These are phyloP conservation scores for Acronicta aceris DNA, from an alignment of 2,888 invertebrate genomes.

Conservation along the genomic window DNA sequence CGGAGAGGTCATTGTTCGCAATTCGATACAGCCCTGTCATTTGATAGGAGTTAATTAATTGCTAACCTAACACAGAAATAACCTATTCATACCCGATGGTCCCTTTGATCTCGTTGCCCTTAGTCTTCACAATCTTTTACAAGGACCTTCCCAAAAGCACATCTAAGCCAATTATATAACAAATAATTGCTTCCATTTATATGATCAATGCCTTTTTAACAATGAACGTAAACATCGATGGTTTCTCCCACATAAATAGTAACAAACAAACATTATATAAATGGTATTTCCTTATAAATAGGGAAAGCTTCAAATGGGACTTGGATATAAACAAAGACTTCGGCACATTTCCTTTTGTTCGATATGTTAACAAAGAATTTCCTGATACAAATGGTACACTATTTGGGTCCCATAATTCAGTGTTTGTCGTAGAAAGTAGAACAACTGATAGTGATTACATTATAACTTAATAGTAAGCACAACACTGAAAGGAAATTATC, in stretches of 20 bases:
- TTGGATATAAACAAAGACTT: constrained; percentile 25
- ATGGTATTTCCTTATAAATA: constrained; percentile 25
- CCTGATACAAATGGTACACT: constrained; percentile 39
- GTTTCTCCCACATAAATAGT: neutral
- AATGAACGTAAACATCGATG: constrained; percentile 10
- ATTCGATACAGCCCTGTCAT: constrained; percentile 18
- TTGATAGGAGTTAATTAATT: constrained; percentile 27
- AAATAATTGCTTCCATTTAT: constrained; percentile 8
- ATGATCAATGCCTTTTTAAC: constrained; percentile 15
- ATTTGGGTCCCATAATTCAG: constrained; percentile 45
- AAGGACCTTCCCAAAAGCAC: no score
- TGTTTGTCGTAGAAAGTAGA: constrained; percentile 23
- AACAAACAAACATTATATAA: constrained; percentile 23
- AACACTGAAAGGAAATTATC: constrained; percentile 17
- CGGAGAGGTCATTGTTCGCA: constrained; percentile 18
- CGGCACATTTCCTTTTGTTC: constrained; percentile 30
- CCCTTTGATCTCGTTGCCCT: neutral
- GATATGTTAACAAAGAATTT: constrained; percentile 40
- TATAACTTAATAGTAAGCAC: constrained; percentile 13
- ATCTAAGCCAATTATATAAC: neutral
- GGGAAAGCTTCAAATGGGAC: constrained; percentile 15
- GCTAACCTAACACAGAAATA: neutral
- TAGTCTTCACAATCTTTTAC: neutral
- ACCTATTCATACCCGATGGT: neutral
- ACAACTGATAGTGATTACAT: constrained; percentile 39